Base-by-base conservation (phyloP, 37 sponge, comb jelly and placozoan species). In the Oscarella lobularis region DNA sequence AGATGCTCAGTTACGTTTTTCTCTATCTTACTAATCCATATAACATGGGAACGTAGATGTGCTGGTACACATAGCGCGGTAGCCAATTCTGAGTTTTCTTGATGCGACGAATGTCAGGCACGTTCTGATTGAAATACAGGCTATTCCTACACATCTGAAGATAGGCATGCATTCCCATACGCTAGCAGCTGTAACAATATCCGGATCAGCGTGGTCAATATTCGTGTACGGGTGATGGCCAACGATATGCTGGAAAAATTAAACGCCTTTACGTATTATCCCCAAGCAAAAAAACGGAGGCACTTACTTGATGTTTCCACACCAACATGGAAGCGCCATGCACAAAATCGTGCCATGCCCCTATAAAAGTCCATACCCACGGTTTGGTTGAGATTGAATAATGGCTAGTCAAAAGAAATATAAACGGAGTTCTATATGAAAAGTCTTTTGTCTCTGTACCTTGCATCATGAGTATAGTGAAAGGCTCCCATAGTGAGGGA, bases 181-280 rank as follows among this genome's bases (percentile, higher is more conserved):
- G 9, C 72, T 27, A 39, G 78, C 32, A 6, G 90, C 83, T 20
- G 95, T 94, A 38, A 79, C 77, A 39, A 95, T 95, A 68, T 95
- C 96, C 2, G 96, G 96, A 67, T 95, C 96, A 54, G 82, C 81
- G 5, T 88, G 86, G 73, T 92, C 93, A 67, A 95, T 82, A 73
- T 95, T 95, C 36, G 96, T 91, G 77, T 88, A 95, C 2, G 89
- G 85, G 39, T 95, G 96, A 37, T 95, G 96, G 1, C 96, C 96
- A 3, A 91, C 38, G 0, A 72, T 70, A 68, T 95, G 96, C 85
- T 95, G 82, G 5, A 48, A n/a, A 39, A 27, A 1, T 48, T 48
- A 48, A 20, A 27, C 20, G 60, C 9, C 60, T 27, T 27, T 48
- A 48, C 20, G 20, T 48, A 48, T 48, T 9, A 20, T 48, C 60